Percentiles rank a stretch among this genome's conserved stretches.
Conservation (phyloP, 2,113 vertebrate genomes). For the Fukomys damarensis region DNA sequence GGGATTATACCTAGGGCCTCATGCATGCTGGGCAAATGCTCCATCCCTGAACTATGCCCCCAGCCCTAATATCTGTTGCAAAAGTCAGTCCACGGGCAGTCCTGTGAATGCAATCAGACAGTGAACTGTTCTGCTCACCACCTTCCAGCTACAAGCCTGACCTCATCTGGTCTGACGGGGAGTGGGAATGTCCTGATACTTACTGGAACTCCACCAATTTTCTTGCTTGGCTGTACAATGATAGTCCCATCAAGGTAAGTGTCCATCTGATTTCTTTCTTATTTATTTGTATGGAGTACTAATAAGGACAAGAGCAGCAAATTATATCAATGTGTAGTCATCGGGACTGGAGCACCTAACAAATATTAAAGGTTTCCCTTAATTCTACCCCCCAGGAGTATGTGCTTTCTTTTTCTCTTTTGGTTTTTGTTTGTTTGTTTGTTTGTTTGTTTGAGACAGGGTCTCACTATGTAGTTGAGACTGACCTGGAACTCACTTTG, state of each 20-base stretch:
- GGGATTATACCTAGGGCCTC: background rate
- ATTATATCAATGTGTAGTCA: rapidly evolving
- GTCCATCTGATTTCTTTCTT: background rate
- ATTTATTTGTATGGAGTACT: background rate
- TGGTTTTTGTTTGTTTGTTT: too few species aligned
- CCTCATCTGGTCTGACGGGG: constrained; percentile 97
- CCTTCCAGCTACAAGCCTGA: constrained; percentile 93
- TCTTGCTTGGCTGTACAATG: constrained; percentile 97
- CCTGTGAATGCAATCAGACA: background rate
- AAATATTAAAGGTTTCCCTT: background rate
- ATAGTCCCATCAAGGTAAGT: constrained; percentile 95
- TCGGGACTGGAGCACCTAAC: background rate
- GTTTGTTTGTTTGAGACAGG: too few species aligned
- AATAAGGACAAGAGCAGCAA: background rate
- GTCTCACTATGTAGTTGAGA: too few species aligned
- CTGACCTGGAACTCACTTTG: too few species aligned
- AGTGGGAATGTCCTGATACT: constrained; percentile 95
- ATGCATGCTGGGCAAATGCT: background rate
- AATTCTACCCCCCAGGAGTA: background rate
- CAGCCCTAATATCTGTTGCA: background rate
- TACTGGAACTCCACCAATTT: constrained; percentile 98
- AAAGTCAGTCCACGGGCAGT: background rate
- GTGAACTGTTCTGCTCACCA: background rate
- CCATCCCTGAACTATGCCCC: background rate
- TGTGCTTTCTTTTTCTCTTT: background rate